These are phyloP conservation scores for Petromus typicus DNA, from an alignment of 2,113 vertebrate genomes.

Conservation along the genomic window DNA sequence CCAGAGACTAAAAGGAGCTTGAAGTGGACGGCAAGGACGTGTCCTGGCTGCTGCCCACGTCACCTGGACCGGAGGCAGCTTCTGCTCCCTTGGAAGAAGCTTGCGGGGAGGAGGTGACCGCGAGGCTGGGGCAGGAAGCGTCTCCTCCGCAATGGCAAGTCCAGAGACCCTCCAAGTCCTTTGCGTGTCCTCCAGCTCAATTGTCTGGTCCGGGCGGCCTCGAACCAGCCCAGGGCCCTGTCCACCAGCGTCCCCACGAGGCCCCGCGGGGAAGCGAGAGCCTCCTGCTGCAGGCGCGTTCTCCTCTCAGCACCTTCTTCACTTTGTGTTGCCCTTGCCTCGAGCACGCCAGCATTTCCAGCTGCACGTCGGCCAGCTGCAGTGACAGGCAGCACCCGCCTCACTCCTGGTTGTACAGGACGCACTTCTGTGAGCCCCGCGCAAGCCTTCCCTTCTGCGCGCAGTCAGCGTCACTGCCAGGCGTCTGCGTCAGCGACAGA, in stretches of 20 bases:
- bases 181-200: neutral
- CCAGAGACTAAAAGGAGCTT: slow-evolving; percentile 54
- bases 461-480: neutral
- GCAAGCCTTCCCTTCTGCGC: neutral
- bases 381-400: neutral
- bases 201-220: neutral
- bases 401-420: neutral
- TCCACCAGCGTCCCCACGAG: neutral
- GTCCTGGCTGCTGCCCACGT: slow-evolving; percentile 2
- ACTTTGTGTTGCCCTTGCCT: too few relatives aligned
- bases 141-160: neutral
- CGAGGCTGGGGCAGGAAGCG: neutral
- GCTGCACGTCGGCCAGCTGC: neutral
- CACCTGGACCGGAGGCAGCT: neutral
- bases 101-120: neutral
- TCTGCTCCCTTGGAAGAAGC: neutral
- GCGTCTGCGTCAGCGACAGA: too few relatives aligned
- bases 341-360: neutral
- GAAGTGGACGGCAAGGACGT: slow-evolving; percentile 45
- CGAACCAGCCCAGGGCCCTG: rapidly evolving
- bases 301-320: rapidly evolving
- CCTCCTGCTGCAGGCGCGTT: neutral
- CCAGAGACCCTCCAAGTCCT: neutral
- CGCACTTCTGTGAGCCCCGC: neutral
- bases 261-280: neutral